These are phyloP conservation scores for Ichneumoninae sp. DNA, from an alignment of 2,888 invertebrate species.

Conservation along the genomic window DNA sequence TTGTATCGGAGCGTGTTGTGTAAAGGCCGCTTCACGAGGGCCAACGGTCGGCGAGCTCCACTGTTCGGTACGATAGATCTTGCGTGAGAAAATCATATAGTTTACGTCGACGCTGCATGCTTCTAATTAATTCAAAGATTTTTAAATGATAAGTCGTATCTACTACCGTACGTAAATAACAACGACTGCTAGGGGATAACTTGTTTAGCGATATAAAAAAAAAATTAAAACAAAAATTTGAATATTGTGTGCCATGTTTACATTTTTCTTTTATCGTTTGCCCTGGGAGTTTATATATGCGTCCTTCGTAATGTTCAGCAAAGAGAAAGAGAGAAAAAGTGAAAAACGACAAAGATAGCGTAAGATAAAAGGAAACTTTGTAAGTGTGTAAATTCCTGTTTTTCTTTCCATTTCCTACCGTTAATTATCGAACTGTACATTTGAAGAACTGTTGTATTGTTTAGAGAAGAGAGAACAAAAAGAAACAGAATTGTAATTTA, in stretches of 20 bases:
- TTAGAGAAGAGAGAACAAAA: constrained; percentile 66
- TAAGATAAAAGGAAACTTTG: constrained; percentile 69
- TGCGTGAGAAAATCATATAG: constrained; percentile 27
- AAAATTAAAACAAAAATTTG: background rate
- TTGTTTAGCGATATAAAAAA: constrained; percentile 27
- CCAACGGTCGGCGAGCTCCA: constrained; percentile 73
- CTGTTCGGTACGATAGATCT: constrained; percentile 43
- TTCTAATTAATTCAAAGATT: constrained; percentile 22
- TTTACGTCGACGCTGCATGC: constrained; percentile 62
- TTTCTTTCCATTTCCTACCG: constrained; percentile 69
- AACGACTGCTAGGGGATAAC: constrained; percentile 23
- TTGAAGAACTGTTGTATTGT: constrained; percentile 72
- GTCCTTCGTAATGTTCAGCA: constrained; percentile 14
- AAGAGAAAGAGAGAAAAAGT: constrained; percentile 20
- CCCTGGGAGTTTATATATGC: constrained; percentile 27
- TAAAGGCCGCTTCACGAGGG: constrained; percentile 58
- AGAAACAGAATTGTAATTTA: constrained; percentile 74
- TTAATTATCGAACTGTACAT: constrained; percentile 75
- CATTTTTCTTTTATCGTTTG: constrained; percentile 7
- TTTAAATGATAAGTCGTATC: constrained; percentile 1
- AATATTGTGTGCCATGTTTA: constrained; percentile 33
- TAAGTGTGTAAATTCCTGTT: constrained; percentile 77
- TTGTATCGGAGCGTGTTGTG: constrained; percentile 7
- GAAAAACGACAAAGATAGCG: constrained; percentile 64
- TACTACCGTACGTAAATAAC: background rate